Percentiles rank a stretch among this genome's conserved stretches.
These are phyloP conservation scores for Drosophila quinaria DNA, from an alignment of 2,888 invertebrate species.

Conservation along the genomic window DNA sequence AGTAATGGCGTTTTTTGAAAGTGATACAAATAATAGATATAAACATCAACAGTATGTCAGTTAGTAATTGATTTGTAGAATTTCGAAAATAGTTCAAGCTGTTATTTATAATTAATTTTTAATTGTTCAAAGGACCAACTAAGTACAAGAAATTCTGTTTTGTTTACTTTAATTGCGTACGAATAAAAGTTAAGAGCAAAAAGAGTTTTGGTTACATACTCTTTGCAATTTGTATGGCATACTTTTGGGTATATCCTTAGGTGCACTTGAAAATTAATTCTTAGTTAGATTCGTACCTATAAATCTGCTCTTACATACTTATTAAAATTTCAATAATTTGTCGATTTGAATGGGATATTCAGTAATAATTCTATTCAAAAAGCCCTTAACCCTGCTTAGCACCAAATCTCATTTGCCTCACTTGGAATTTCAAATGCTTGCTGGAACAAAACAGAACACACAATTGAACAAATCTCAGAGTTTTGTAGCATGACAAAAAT, in stretches of 20 bases:
- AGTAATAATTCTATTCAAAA: not conserved
- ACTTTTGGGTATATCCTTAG: too few species aligned
- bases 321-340: not conserved
- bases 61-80: too few species aligned
- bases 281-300: not conserved
- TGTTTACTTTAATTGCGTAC: too few species aligned
- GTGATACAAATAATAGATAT: too few species aligned
- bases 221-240: too few species aligned
- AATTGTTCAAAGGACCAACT: too few species aligned
- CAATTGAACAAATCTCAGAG: constrained; percentile 44
- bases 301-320: not conserved
- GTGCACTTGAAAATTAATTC: not conserved
- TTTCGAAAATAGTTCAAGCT: too few species aligned
- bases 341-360: constrained; percentile 3
- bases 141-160: too few species aligned
- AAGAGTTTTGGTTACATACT: too few species aligned
- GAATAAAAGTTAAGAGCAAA: too few species aligned
- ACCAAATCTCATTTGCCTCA: constrained; percentile 34
- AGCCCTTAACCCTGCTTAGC: constrained; percentile 19
- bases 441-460: constrained; percentile 10
- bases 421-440: constrained; percentile 41
- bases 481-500: constrained; percentile 30
- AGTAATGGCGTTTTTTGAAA: constrained; percentile 12
- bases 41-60: too few species aligned
- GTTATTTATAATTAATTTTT: too few species aligned